phyloP scores from a whole-genome alignment of 2,797 vertebrate species.

The Aldrovandia affinis region DNA sequence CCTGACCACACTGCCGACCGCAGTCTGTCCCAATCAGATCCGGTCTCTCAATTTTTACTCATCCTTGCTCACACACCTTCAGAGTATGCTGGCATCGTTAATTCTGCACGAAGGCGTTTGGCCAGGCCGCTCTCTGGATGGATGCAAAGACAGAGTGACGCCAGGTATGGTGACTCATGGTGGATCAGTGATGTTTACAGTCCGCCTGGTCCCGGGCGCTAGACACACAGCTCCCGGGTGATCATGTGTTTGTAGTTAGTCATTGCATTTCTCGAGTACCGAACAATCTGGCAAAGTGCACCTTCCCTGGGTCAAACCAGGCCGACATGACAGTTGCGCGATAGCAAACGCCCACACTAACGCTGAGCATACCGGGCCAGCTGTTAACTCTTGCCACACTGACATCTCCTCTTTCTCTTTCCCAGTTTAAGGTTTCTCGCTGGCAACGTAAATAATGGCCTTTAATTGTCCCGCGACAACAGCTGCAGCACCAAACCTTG shows the following conservation, averaged over 20 bases:
- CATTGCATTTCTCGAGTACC: conserved; percentile 27
- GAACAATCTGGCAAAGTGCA: background rate
- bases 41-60: background rate
- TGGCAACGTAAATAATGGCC: background rate
- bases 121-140: background rate
- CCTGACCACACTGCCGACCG: background rate
- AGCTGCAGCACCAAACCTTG: conserved; percentile 6
- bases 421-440: background rate
- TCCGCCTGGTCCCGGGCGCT: conserved; percentile 2
- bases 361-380: background rate
- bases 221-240: conserved; percentile 28
- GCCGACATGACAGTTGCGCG: conserved; percentile 1
- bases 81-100: background rate
- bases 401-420: background rate
- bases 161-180: conserved; percentile 19
- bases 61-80: background rate
- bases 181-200: conserved; percentile 16
- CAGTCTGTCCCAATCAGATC: background rate
- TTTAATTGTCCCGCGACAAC: background rate
- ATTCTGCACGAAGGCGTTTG: conserved; percentile 20
- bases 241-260: conserved; percentile 36
- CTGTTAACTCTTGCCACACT: conserved; percentile 16
- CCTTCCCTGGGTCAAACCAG: conserved; percentile 22
- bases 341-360: background rate
- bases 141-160: conserved; percentile 12